A percentile compares a stretch with the other conserved stretches of the same genome.
These are phyloP conservation scores for Stichopus horrens DNA, from an alignment of 53 echinoderm and acorn worm genomes.

Conservation along the genomic window DNA sequence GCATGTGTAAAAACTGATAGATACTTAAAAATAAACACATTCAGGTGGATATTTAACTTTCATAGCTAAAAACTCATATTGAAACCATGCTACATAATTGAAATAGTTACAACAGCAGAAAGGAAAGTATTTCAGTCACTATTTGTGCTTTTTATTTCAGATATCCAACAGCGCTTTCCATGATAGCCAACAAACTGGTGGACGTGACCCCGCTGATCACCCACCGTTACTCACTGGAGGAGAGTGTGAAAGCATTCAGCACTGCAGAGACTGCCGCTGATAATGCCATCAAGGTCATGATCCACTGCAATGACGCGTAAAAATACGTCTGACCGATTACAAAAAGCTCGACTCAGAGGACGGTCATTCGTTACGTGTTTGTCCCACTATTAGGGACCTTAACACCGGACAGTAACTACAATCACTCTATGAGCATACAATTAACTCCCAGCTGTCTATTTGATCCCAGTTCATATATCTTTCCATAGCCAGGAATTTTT, in stretches of 20 bases:
- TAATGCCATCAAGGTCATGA: slow-evolving; percentile 89
- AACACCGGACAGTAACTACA: too few species aligned
- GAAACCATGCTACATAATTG: not conserved
- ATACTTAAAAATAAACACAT: too few species aligned
- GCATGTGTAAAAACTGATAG: too few species aligned
- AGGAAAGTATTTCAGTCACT: not conserved
- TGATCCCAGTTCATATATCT: too few species aligned
- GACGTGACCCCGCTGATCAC: slow-evolving; percentile 91
- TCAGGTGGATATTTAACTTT: too few species aligned
- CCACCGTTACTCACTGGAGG: slow-evolving; percentile 76
- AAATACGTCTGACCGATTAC: too few species aligned
- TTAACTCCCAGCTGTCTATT: too few species aligned
- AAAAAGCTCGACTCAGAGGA: not conserved
- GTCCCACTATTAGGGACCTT: too few species aligned
- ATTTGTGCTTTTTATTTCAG: slow-evolving; percentile 43
- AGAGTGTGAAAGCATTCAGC: slow-evolving; percentile 89
- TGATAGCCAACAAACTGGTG: slow-evolving; percentile 86
- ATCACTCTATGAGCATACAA: too few species aligned
- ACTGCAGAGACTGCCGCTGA: slow-evolving; percentile 87
- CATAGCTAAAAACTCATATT: not conserved
- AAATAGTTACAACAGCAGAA: not conserved
- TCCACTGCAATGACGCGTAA: slow-evolving; percentile 60
- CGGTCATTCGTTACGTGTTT: not conserved
- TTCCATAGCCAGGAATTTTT: too few species aligned
- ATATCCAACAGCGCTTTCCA: slow-evolving; percentile 87